Evolutionary conservation across 1,140 invertebrate species (phyloP).

Genomic region (Lasioglossum albipes): DNA sequence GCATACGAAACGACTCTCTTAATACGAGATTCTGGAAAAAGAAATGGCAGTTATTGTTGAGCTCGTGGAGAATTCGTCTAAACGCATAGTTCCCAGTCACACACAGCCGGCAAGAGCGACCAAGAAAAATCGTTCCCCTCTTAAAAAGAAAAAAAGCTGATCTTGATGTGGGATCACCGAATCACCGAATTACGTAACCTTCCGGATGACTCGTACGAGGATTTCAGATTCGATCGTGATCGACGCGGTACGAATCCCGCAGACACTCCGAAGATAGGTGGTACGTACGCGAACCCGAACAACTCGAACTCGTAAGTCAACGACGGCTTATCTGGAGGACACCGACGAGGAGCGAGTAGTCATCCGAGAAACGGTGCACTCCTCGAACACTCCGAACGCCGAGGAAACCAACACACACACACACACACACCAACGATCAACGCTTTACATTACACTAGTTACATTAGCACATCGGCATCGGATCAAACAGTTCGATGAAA

Average conservation of each 20-base stretch:
- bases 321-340: no score
- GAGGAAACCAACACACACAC: background rate
- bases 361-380: background rate
- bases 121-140: background rate
- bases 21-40: background rate
- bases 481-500: background rate
- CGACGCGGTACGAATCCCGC: background rate
- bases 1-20: conserved; percentile 9
- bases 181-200: background rate
- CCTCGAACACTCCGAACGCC: background rate
- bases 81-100: background rate
- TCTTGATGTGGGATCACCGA: background rate
- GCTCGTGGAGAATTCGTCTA: conserved; percentile 17
- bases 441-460: background rate
- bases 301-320: background rate
- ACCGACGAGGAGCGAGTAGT: no score
- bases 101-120: background rate
- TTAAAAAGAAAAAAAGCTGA: background rate
- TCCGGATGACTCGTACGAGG: background rate
- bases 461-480: background rate
- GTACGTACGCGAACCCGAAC: background rate
- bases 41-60: conserved; percentile 18
- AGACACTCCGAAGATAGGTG: background rate
- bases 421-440: background rate
- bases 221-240: background rate